These are phyloP conservation scores for Pristionchus arcanus DNA, from an alignment of 2,888 invertebrate genomes.

Conservation along the genomic window DNA sequence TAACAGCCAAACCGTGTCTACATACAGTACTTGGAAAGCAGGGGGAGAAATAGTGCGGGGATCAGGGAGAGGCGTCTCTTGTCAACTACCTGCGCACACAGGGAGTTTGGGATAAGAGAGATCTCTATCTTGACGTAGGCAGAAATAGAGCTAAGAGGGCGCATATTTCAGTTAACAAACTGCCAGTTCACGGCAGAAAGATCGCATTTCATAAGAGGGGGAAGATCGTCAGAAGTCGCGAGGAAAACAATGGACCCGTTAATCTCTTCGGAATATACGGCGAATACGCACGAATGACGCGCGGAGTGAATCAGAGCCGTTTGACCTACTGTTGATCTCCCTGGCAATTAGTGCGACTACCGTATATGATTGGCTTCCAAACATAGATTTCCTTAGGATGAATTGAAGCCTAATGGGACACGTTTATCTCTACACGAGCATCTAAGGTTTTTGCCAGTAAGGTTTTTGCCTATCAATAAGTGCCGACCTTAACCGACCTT, in stretches of 20 bases:
- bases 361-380: background rate
- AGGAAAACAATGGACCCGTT: background rate
- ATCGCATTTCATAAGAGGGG: conserved; percentile 20
- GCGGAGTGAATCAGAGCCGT: background rate
- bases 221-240: background rate
- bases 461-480: too few species aligned
- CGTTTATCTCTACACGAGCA: too few species aligned
- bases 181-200: background rate
- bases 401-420: background rate
- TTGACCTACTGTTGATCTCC: conserved; percentile 14
- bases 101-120: background rate
- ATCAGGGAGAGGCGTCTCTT: background rate
- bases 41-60: background rate
- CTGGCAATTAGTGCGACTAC: background rate
- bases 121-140: conserved; percentile 18
- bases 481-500: too few species aligned
- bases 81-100: background rate
- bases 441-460: too few species aligned
- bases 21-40: conserved; percentile 10
- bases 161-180: background rate
- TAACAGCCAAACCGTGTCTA: conserved; percentile 16
- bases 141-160: background rate
- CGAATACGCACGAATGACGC: background rate
- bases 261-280: background rate
- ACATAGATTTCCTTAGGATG: background rate